A percentile compares a stretch with the other conserved stretches of the same genome.
These are phyloP conservation scores for Cherax destructor DNA, from an alignment of 1,140 invertebrate genomes.

Conservation along the genomic window DNA sequence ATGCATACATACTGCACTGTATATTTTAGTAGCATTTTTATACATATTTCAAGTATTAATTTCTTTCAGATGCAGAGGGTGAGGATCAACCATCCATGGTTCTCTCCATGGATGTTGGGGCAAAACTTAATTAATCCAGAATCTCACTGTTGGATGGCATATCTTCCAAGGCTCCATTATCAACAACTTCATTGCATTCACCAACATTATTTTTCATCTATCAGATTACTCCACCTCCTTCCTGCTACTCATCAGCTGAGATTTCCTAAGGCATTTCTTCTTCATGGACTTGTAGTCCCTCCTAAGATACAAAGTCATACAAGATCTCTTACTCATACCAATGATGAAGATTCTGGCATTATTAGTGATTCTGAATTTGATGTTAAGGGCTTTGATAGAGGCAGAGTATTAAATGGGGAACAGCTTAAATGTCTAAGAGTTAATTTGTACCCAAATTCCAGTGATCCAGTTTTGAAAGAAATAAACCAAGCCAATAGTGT, in stretches of 20 bases:
- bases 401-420: constrained; percentile 24
- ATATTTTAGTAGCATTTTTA: background rate
- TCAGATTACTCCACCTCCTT: background rate
- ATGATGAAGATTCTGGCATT: constrained; percentile 18
- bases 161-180: background rate
- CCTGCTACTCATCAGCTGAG: too few species aligned
- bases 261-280: background rate
- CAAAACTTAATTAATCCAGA: background rate
- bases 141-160: background rate
- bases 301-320: background rate
- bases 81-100: background rate
- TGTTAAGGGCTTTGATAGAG: constrained; percentile 1
- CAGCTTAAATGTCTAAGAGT: constrained; percentile 35
- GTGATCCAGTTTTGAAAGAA: constrained; percentile 34
- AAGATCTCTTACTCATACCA: constrained; percentile 13
- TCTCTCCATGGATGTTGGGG: background rate
- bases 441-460: constrained; percentile 27
- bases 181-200: background rate
- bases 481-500: constrained; percentile 45
- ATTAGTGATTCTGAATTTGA: constrained; percentile 58
- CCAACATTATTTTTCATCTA: background rate
- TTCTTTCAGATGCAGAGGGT: constrained; percentile 7
- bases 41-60: background rate
- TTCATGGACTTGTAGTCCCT: background rate
- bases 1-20: background rate